Conservation (phyloP, 1,140 invertebrate genomes). For the Caenorhabditis briggsae region DNA sequence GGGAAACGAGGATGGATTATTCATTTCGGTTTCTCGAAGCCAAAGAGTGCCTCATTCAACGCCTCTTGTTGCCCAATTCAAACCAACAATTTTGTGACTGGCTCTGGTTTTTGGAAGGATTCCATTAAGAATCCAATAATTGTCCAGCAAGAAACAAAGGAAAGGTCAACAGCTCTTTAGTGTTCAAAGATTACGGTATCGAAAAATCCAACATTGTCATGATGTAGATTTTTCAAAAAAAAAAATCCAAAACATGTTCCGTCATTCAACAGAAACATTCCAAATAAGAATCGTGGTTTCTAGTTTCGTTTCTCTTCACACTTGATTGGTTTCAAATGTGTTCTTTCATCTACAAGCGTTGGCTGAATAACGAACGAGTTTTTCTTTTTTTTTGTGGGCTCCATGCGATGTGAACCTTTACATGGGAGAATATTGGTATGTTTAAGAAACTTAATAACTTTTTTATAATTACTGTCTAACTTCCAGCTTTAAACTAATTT, state of each 20-base stretch:
- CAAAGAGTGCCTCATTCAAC: slow-evolving; percentile 51
- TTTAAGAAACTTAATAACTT: neutral
- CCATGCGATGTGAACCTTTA: neutral
- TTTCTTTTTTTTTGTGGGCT: neutral
- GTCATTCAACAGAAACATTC: neutral
- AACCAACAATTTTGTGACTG: neutral
- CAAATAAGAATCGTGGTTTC: neutral
- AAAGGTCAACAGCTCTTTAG: neutral
- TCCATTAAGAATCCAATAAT: neutral
- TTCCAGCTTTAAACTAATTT: too few relatives aligned
- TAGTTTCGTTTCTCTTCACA: slow-evolving; percentile 34
- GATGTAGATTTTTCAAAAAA: too few relatives aligned
- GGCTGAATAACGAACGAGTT: neutral
- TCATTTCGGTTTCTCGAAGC: slow-evolving; percentile 38
- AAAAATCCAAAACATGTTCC: neutral
- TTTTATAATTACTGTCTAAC: too few relatives aligned
- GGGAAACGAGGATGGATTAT: slow-evolving; percentile 13
- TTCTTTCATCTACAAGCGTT: slow-evolving; percentile 9
- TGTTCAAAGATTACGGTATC: too few relatives aligned
- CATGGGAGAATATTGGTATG: neutral
- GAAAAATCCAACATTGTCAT: too few relatives aligned
- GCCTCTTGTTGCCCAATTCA: slow-evolving; percentile 50
- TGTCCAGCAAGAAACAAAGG: neutral
- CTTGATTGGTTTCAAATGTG: neutral
- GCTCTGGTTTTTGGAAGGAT: neutral